These are phyloP conservation scores for Oopsacas minuta DNA, from an alignment of 37 sponge, comb jelly and placozoan species.

Conservation along the genomic window DNA sequence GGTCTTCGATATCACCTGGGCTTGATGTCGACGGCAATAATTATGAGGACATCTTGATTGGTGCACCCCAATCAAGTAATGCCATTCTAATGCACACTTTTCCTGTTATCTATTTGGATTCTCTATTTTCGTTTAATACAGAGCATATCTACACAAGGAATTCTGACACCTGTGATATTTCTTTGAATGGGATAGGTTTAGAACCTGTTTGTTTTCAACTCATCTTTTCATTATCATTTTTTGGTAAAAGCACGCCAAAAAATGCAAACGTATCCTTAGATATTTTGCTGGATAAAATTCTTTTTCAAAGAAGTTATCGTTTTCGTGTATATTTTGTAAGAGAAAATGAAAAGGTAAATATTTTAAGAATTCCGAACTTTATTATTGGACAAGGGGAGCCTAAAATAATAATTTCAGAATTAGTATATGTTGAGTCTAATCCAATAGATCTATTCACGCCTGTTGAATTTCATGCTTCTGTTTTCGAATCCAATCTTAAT, in stretches of 20 bases:
- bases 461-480: neutral
- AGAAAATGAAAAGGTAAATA: neutral
- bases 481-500: neutral
- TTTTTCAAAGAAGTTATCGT: neutral
- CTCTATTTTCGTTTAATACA: neutral
- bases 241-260: neutral
- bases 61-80: neutral
- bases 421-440: neutral
- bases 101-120: neutral
- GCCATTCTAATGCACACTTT: neutral
- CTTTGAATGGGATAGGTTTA: neutral
- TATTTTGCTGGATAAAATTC: neutral
- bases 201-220: neutral
- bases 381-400: neutral
- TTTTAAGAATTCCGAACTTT: neutral
- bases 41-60: neutral
- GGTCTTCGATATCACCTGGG: neutral
- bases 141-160: slow-evolving; percentile 1
- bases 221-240: neutral
- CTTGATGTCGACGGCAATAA: neutral
- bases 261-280: neutral
- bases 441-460: neutral
- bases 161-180: neutral
- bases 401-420: neutral
- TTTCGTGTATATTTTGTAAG: slow-evolving; percentile 10